Evolutionary conservation across 2,797 vertebrate genomes (phyloP).

Genomic region (Anabacerthia variegaticeps): DNA sequence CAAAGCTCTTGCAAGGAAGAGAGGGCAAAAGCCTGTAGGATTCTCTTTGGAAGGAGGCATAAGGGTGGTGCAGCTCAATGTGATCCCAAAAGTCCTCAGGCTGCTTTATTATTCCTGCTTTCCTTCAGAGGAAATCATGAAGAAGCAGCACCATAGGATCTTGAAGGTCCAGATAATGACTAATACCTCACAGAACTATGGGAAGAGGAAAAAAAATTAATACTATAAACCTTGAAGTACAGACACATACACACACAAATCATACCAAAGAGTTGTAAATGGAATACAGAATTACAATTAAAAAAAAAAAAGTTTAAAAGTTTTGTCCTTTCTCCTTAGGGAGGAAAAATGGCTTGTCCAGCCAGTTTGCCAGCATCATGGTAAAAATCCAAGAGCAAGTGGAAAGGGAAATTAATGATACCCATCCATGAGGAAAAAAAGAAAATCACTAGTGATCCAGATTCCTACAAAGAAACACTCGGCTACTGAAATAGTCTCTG

Average conservation of each 20-base stretch:
- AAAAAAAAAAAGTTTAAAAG: not conserved
- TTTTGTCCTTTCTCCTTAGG: not conserved
- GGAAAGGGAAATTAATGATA: not conserved
- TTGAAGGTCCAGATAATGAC: not conserved
- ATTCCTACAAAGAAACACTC: not conserved
- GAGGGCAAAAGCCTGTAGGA: not conserved
- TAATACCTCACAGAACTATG: not conserved
- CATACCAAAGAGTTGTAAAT: not conserved
- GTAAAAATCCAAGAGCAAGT: not conserved
- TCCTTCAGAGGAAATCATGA: not conserved
- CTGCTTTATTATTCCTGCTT: not conserved
- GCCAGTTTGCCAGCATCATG: not conserved
- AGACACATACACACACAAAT: not conserved
- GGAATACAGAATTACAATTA: not conserved
- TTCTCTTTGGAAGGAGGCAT: not conserved
- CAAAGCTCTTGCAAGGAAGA: not conserved
- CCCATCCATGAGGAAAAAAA: not conserved
- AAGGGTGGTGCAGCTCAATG: not conserved
- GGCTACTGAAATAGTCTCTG: not conserved
- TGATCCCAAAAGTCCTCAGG: not conserved
- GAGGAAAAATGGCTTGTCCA: not conserved
- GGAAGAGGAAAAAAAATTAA: not conserved
- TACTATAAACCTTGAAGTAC: not conserved
- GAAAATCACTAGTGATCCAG: not conserved
- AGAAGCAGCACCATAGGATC: not conserved